Conservation (phyloP, 2,888 invertebrate species). For the Rugalucina vietnamica region DNA sequence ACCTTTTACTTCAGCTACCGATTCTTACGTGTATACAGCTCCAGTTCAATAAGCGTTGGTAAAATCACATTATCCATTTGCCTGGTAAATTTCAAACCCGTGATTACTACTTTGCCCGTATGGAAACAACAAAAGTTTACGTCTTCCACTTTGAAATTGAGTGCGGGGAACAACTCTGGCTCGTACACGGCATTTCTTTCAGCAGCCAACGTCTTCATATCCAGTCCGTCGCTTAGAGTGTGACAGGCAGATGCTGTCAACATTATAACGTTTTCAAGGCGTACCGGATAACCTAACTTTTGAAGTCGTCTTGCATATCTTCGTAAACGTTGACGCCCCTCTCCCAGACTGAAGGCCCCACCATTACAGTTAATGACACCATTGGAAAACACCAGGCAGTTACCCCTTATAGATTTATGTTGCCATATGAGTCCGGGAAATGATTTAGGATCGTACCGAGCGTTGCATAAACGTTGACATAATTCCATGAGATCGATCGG, state of each 20-base stretch:
- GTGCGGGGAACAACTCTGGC: slow-evolving; percentile 36
- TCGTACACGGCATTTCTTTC: slow-evolving; percentile 21
- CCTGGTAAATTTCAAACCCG: slow-evolving; percentile 17
- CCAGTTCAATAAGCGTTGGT: slow-evolving; percentile 31
- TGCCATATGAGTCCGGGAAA: slow-evolving; percentile 39
- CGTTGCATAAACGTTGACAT: slow-evolving; percentile 21
- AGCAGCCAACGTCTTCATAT: background rate
- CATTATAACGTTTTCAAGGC: background rate
- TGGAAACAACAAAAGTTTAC: slow-evolving; percentile 31
- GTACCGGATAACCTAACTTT: background rate
- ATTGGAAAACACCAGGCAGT: slow-evolving; percentile 39
- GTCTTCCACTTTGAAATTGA: slow-evolving; percentile 1
- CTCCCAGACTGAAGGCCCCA: background rate
- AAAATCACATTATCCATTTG: slow-evolving; percentile 14
- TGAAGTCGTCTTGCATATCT: slow-evolving; percentile 29
- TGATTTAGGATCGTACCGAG: slow-evolving; percentile 9
- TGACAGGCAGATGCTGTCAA: slow-evolving; percentile 34
- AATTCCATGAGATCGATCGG: slow-evolving; percentile 7
- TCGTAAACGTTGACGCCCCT: slow-evolving; percentile 24
- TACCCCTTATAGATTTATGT: slow-evolving; percentile 36
- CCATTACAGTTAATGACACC: slow-evolving; percentile 35
- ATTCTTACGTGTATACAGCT: slow-evolving; percentile 21
- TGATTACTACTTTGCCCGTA: slow-evolving; percentile 37
- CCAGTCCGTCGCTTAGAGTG: background rate
- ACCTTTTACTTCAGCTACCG: background rate